Conservation (phyloP, 1,140 invertebrate species). For the Lepidurus apus region DNA sequence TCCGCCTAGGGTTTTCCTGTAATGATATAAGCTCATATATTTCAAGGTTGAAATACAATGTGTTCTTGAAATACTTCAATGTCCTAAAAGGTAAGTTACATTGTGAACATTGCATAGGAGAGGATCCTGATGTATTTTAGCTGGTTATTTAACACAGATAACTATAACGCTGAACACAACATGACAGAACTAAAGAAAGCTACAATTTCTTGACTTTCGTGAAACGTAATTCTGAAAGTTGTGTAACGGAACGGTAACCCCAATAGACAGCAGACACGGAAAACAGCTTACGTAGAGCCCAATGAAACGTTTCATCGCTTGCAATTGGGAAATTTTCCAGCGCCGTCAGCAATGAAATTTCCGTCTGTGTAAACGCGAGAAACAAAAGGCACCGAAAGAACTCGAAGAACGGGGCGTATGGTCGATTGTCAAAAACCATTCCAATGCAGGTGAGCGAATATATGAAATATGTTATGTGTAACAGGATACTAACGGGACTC, state of each 20-base stretch:
- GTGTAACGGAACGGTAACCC: not conserved
- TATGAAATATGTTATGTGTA: slow-evolving; percentile 55
- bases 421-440: slow-evolving; percentile 58
- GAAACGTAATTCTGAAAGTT: not conserved
- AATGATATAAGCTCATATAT: no score
- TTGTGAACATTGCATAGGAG: no score
- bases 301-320: not conserved
- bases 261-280: not conserved
- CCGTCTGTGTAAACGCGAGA: slow-evolving; percentile 36
- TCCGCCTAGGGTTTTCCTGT: no score
- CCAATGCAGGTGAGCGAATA: slow-evolving; percentile 61
- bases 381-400: slow-evolving; percentile 52
- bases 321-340: not conserved
- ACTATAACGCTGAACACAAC: no score
- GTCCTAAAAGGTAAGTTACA: no score
- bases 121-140: no score
- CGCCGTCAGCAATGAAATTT: not conserved
- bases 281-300: not conserved
- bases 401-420: slow-evolving; percentile 51
- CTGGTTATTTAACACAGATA: no score
- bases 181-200: no score
- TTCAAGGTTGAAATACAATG: no score
- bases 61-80: no score
- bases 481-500: not conserved
- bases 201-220: not conserved